Base-by-base conservation (phyloP, 2,797 vertebrate genomes). In the Poecilia velifera region DNA sequence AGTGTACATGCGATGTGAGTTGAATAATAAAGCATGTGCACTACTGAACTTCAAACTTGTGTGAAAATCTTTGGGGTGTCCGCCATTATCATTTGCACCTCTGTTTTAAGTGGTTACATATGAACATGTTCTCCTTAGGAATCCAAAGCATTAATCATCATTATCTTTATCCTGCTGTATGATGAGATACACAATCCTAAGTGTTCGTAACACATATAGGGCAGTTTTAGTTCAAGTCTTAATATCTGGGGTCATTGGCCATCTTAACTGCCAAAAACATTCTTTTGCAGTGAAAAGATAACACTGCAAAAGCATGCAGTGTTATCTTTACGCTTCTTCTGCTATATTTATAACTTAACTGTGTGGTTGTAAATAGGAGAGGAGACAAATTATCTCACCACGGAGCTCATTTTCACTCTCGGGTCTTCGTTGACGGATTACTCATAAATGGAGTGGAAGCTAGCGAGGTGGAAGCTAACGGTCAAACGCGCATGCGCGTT, bases 1-100 rank as follows among this genome's bases (percentile, higher is more conserved):
- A 91, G 93, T 88, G 84, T 88, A 93, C 85, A 81, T 76, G 82
- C 76, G 85, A 79, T 91, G 92, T 83, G 90, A 78, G 53, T 39
- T 84, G 94, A 95, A 93, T 94, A 89, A 77, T 85, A 94, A 94
- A 93, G 86, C 34, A 43, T 74, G 64, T 78, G 85, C 82, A 88
- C 76, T 72, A 53, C 59, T 86, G 36, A 83, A 86, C 86, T 86
- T 83, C 36, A 39, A 51, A 84, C 66, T 83, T 76, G 85, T 77
- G 20, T 10, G 64, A 72, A 68, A 81, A 80, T 79, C 57, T 80
- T 80, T 78, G 57, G n/a, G 79, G 53, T 73, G 28, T 45, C 76
- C 75, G 22, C 47, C 36, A 0, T 34, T 62, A 20, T 81, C 3
- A 4, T 76, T 66, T 76, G 34, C 39, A 36, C 74, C 7, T 71